Evolutionary conservation across 2,888 invertebrate species (phyloP), one percentile per base, ranked within the genome.

Genomic region (Meliscaeva auricollis): DNA sequence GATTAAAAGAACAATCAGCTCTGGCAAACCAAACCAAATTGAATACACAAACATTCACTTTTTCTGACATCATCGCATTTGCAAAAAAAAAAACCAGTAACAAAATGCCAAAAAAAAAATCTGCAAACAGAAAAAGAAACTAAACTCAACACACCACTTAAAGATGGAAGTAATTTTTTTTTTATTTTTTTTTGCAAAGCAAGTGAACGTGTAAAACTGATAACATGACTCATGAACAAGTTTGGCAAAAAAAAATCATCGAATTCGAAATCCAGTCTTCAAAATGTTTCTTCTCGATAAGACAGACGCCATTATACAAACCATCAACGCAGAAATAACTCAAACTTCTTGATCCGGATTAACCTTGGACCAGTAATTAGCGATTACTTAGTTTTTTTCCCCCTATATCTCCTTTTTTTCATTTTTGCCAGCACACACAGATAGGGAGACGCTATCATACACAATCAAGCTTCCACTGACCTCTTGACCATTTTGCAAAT

Each of bases 291-390:
- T 26, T 13, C 11, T 38, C 30, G 72, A 79, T 58, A 66, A 56
- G 50, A 62, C n/a, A 26, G 30, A 52, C 35, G 11, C 11, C 44
- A n/a, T n/a, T n/a, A n/a, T 26, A 3, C 4, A 26, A 26, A 26
- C 26, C 26, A 26, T 26, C 2, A 26, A 35, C 26, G 3, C 54
- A 69, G 69, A 54, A 69, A 54, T 69, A 74, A 68, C 68, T 60
- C 20, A 70, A 73, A 74, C 70, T 70, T 17, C 32, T 35, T 85
- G 76, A 77, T 81, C 80, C 73, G 76, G 73, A 81, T 81, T 85
- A 85, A 85, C 85, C 85, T 85, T 85, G 85, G 73, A 54, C 76
- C 73, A 81, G 76, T 77, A 85, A 85, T 81, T 81, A 85, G 81
- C 73, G 69, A 66, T 46, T 56, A 62, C 62, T 80, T 72, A 73